Percentiles rank a stretch among this genome's conserved stretches.
phyloP scores from a whole-genome alignment of 2,113 vertebrate species.

The Chroicocephalus ridibundus region DNA sequence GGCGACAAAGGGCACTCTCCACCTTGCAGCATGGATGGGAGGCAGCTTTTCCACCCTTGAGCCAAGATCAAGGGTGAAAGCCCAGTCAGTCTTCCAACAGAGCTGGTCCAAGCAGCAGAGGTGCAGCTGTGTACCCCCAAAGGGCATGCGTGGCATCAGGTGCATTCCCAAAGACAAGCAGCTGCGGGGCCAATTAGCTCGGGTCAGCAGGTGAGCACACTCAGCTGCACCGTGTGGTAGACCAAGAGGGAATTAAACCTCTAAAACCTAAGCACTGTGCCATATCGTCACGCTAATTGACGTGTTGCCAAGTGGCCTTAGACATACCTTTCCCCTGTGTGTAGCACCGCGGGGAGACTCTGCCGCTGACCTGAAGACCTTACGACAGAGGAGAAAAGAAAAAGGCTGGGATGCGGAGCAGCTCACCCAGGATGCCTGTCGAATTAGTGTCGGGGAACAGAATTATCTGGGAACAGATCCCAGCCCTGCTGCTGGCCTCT shows the following conservation, averaged over 20 bases:
- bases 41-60: neutral
- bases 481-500: neutral
- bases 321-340: neutral
- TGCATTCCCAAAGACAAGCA: neutral
- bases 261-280: neutral
- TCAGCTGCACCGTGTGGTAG: neutral
- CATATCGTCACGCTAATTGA: rapidly evolving
- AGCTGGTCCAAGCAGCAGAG: neutral
- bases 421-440: neutral
- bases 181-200: neutral
- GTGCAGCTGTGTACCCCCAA: neutral
- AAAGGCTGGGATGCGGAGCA: rapidly evolving
- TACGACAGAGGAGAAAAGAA: neutral
- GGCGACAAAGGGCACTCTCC: neutral
- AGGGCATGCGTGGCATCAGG: rapidly evolving
- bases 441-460: rapidly evolving
- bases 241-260: neutral
- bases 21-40: neutral
- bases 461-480: neutral
- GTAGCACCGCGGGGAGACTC: neutral
- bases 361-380: neutral
- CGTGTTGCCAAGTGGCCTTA: neutral
- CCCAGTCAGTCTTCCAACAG: neutral
- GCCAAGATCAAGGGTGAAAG: neutral
- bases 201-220: neutral